Conservation (phyloP, 2,797 vertebrate species). For the Stomatorhinus walkeri region DNA sequence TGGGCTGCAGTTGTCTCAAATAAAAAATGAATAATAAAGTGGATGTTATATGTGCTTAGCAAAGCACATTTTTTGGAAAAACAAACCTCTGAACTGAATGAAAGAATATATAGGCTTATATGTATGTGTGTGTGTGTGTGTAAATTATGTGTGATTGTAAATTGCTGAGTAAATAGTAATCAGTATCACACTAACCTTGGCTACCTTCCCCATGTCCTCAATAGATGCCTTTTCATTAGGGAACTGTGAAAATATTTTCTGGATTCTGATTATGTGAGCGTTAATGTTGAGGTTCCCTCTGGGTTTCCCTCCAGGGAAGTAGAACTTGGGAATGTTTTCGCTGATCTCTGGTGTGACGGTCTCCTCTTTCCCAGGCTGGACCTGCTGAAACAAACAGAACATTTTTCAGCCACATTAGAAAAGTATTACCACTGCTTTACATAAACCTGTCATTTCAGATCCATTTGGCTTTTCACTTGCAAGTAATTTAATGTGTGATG, state of each 20-base stretch:
- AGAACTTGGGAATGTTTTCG: conserved; percentile 90
- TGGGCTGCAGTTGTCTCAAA: background rate
- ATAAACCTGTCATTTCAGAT: background rate
- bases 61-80: conserved; percentile 37
- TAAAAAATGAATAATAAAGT: background rate
- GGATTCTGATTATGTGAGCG: conserved; percentile 80
- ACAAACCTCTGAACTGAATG: conserved; percentile 24
- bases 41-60: conserved; percentile 16
- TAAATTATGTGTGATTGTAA: conserved; percentile 52
- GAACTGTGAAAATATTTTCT: conserved; percentile 82
- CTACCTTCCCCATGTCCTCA: conserved; percentile 85
- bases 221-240: conserved; percentile 84
- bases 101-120: conserved; percentile 19
- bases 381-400: conserved; percentile 56
- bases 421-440: background rate
- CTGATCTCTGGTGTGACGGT: conserved; percentile 71
- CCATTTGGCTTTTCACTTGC: background rate
- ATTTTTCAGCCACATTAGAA: background rate
- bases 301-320: conserved; percentile 85
- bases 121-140: background rate
- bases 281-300: conserved; percentile 78
- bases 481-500: background rate
- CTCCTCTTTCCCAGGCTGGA: conserved; percentile 78
- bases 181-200: conserved; percentile 72
- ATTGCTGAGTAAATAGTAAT: conserved; percentile 43